Conservation (phyloP, 2,113 vertebrate genomes). For the Excalfactoria chinensis region DNA sequence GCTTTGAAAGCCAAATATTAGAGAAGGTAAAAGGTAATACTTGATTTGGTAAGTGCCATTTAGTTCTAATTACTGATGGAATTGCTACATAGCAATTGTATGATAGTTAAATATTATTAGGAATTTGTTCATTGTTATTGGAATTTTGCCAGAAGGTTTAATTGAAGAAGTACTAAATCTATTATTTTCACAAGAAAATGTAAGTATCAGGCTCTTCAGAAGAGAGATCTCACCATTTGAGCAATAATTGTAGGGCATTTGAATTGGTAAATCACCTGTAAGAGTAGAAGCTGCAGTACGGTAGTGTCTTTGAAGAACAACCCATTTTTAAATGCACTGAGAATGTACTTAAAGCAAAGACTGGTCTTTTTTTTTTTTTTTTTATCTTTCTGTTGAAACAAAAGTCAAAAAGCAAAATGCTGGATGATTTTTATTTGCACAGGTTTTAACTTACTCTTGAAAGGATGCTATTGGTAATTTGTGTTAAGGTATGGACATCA, state of each 20-base stretch:
- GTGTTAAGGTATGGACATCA: background rate
- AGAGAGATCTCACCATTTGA: background rate
- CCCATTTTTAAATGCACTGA: background rate
- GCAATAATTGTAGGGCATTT: background rate
- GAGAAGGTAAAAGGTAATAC: background rate
- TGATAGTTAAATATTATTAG: constrained; percentile 16
- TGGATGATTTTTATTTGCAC: background rate
- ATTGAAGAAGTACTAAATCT: background rate
- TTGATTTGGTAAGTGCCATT: background rate
- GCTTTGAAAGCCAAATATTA: background rate
- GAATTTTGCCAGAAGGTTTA: constrained; percentile 20
- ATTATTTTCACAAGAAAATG: background rate
- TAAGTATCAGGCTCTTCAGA: background rate
- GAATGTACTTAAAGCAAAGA: background rate
- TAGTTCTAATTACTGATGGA: constrained; percentile 39
- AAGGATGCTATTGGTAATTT: background rate
- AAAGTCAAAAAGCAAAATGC: background rate
- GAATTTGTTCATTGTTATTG: constrained; percentile 23
- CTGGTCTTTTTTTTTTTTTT: background rate
- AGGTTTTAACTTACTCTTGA: background rate
- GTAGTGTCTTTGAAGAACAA: background rate
- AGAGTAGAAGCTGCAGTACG: background rate
- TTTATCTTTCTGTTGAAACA: background rate
- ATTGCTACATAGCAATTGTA: background rate
- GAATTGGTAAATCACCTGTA: constrained; percentile 1